Evolutionary conservation across 2,888 invertebrate species (phyloP), one percentile per base, ranked within the genome.

Genomic region (Ypsolopha scabrella): DNA sequence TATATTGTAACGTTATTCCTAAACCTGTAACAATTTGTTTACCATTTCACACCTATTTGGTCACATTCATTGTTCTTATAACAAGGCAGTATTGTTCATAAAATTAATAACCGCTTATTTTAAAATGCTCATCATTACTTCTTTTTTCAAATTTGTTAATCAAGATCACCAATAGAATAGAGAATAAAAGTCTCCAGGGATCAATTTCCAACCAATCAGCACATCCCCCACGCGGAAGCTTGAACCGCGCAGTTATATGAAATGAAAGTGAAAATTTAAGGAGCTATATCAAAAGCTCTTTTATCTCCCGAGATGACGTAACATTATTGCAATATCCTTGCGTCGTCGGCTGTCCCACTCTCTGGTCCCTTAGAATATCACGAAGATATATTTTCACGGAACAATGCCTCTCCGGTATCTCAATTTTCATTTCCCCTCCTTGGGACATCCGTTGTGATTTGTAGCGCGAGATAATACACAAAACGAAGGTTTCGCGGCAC

Each of bases 381-480:
- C 79, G 77, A 75, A 82, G 78, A 81, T 82, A 81, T 81, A 82
- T 81, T 81, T 81, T 77, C 78, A 80, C 80, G 78, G 82, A 82
- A 83, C 82, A 83, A 83, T 83, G 81, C 75, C 75, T 76, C 74
- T 67, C 73, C 75, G 80, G 82, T 83, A 82, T 82, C 83, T 83
- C 82, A 83, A 82, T 83, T 82, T 81, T 82, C 80, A 80, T 83
- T 81, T 81, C 80, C 79, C 81, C 79, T 78, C 72, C 68, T 73
- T 68, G 75, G 75, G 75, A 79, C 79, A 80, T 80, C 82, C 80
- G 78, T 73, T 81, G 80, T 83, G 82, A 83, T 83, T 82, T 83
- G 83, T 83, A 80, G 81, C 80, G 68, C 67, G 67, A 82, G 83
- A 82, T 83, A 82, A 81, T 80, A 81, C 77, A 81, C 80, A 82